These are phyloP conservation scores for Scarus forsteni DNA, from an alignment of 2,797 vertebrate genomes.

Conservation along the genomic window DNA sequence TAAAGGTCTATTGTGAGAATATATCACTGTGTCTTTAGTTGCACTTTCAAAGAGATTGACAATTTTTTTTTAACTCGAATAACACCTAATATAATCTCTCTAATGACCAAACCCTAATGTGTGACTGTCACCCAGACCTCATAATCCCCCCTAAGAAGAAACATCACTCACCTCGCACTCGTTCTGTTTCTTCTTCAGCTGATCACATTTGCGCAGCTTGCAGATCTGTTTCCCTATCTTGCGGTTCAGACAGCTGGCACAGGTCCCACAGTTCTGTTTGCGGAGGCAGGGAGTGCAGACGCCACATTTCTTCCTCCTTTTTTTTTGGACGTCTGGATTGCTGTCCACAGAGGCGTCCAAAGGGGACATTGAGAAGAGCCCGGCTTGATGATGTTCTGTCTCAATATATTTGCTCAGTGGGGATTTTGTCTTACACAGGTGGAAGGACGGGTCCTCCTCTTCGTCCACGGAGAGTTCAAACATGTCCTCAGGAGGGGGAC, in stretches of 20 bases:
- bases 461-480: slow-evolving; percentile 68
- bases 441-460: slow-evolving; percentile 66
- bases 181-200: slow-evolving; percentile 85
- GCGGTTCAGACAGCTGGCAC: slow-evolving; percentile 89
- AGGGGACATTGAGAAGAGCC: slow-evolving; percentile 74
- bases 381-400: slow-evolving; percentile 80
- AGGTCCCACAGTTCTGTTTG: slow-evolving; percentile 88
- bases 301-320: slow-evolving; percentile 90
- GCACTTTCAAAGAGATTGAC: background rate
- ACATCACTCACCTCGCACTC: slow-evolving; percentile 56
- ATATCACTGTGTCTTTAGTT: background rate
- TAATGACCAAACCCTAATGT: background rate
- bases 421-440: slow-evolving; percentile 66
- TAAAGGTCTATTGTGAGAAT: too few species aligned
- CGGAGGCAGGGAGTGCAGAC: slow-evolving; percentile 87
- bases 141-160: background rate
- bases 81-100: background rate
- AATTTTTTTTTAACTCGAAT: background rate
- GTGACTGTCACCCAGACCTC: background rate
- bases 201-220: slow-evolving; percentile 91
- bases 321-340: slow-evolving; percentile 70
- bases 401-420: slow-evolving; percentile 82
- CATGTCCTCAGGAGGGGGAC: slow-evolving; percentile 59
- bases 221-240: slow-evolving; percentile 93
- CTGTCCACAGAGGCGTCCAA: slow-evolving; percentile 40